Base-by-base conservation (phyloP, 2,888 invertebrate genomes). In the Parnassius smintheus region DNA sequence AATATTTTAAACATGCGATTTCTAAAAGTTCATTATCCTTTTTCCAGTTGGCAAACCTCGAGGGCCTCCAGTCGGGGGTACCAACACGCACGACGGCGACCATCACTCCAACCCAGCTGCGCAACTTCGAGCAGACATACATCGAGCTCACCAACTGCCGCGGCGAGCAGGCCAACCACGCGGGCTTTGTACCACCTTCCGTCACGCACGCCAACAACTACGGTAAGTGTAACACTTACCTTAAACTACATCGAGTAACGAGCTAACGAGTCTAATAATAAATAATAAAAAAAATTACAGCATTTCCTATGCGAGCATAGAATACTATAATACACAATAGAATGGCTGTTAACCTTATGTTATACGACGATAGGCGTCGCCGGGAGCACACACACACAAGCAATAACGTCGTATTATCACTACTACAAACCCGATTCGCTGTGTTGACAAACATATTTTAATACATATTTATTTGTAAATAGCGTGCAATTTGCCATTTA, bases 31-130 rank as follows among this genome's bases (percentile, higher is more conserved):
- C 49, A n/a, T 2, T 52, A 44, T 12, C n/a, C 9, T 54, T 10
- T 44, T 94, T 94, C 12, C 94, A 97, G 96, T 94, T 96, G 93
- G 95, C 95, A 75, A 94, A 96, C 84, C 93, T 96, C 86, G 96
- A 97, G 92, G 96, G 96, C 78, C 93, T 96, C 85, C 96, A 96
- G 88, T 96, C 96, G 84, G 97, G 97, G 80, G 97, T 98, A 77
- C 97, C 97, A 61, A 98, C 98, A 65, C 94, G 96, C 85, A 98
- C 98, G 70, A 98, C 98, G 80, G 96, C 98, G 70, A 98, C 97
- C 80, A 93, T 98, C 76, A 98, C 98, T 72, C 98, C 98, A 68
- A 98, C 98, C 55, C 98, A 98, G 75, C 92, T 98, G 82, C 95
- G 97, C 77, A 95, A 94, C 92, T 97, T 98, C 88, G 98, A 98